A percentile compares a stretch with the other conserved stretches of the same genome.
phyloP scores from a whole-genome alignment of 2,113 vertebrate genomes.

The Cranoglanis bouderius region DNA sequence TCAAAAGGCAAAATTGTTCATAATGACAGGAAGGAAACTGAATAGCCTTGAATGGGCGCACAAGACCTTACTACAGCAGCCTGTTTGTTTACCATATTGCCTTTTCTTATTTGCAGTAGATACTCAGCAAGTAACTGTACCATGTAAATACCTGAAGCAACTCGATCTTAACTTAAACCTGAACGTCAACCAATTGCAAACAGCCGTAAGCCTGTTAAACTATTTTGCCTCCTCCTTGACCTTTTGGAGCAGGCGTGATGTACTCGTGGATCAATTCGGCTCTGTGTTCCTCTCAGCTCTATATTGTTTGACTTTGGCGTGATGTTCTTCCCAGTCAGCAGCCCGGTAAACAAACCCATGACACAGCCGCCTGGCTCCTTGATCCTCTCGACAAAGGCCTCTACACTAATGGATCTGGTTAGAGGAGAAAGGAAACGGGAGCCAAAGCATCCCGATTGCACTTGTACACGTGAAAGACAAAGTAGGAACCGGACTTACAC shows the following conservation, averaged over 20 bases:
- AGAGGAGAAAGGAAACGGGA: not conserved
- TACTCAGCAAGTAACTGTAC: not conserved
- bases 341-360: constrained; percentile 26
- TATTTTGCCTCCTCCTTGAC: not conserved
- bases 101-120: not conserved
- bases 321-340: not conserved
- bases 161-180: not conserved
- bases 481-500: no score
- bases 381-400: not conserved
- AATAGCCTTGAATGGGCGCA: not conserved
- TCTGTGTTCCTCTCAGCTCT: constrained; percentile 5
- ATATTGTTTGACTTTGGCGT: not conserved
- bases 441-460: not conserved
- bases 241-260: not conserved
- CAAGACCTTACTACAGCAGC: not conserved
- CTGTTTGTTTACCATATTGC: not conserved
- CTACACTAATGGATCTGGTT: not conserved
- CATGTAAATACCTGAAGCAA: not conserved
- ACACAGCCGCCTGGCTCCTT: not conserved
- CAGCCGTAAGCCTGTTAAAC: not conserved
- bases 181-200: not conserved
- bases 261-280: not conserved
- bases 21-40: constrained; percentile 17
- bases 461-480: not conserved
- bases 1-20: not conserved